Evolutionary conservation across 2,888 invertebrate species (phyloP).

Genomic region (Blastobasis lacticolella): DNA sequence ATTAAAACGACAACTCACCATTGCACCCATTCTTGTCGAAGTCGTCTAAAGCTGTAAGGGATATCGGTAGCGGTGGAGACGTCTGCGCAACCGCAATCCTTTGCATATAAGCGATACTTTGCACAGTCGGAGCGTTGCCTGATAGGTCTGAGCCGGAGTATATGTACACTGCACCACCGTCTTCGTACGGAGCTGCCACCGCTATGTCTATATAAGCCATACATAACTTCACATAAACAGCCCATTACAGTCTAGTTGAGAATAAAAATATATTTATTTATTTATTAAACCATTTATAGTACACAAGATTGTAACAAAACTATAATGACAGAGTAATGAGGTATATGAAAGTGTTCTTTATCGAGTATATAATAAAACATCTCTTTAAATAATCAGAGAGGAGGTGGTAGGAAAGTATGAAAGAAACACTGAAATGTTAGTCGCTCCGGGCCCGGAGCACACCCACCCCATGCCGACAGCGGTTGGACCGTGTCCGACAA

Average conservation of each 20-base stretch:
- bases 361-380: no score
- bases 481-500: no score
- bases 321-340: neutral
- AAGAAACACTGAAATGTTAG: no score
- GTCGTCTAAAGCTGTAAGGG: conserved; percentile 28
- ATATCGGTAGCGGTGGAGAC: conserved; percentile 29
- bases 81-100: conserved; percentile 17
- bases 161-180: conserved; percentile 43
- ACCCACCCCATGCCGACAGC: no score
- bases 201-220: conserved; percentile 48
- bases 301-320: neutral
- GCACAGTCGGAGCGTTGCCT: conserved; percentile 4
- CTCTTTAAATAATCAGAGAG: no score
- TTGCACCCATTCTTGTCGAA: conserved; percentile 39
- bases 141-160: conserved; percentile 34
- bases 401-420: no score
- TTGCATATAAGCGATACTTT: conserved; percentile 19
- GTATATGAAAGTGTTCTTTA: no score
- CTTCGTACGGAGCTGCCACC: conserved; percentile 46
- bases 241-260: neutral
- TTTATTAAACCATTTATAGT: no score
- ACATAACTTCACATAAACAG: no score
- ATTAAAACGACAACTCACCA: conserved; percentile 21
- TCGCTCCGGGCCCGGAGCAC: no score
- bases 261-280: neutral